Conservation (phyloP, 1,140 invertebrate genomes). For the Tetraneura akinire region DNA sequence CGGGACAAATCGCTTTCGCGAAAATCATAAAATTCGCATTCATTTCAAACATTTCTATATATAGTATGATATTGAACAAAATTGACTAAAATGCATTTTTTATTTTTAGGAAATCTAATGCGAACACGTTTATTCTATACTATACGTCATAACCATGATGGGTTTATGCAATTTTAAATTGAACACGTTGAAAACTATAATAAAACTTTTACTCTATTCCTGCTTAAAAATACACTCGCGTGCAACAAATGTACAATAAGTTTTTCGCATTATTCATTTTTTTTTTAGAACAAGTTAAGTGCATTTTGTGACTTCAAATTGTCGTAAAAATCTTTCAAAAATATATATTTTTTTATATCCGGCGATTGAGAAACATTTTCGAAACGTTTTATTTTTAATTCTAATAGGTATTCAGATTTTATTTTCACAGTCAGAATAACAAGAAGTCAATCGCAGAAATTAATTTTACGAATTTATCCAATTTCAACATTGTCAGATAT, state of each 20-base stretch:
- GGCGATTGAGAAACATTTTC: not conserved
- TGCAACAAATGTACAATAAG: not conserved
- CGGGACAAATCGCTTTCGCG: too few species aligned
- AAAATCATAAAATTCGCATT: too few species aligned
- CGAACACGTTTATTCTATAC: too few species aligned
- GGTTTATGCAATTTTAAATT: not conserved
- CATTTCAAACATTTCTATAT: too few species aligned
- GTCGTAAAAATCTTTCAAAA: not conserved
- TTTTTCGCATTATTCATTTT: not conserved
- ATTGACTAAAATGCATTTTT: too few species aligned
- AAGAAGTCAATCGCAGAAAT: not conserved
- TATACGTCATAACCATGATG: too few species aligned
- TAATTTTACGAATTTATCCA: not conserved
- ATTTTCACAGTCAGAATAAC: not conserved
- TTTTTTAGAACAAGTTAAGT: not conserved
- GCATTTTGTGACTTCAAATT: not conserved
- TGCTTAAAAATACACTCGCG: too few species aligned
- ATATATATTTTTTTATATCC: not conserved
- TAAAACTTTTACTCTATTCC: not conserved
- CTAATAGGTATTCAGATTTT: not conserved
- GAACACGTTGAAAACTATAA: not conserved
- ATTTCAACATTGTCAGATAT: not conserved
- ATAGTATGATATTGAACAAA: too few species aligned
- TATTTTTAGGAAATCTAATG: too few species aligned
- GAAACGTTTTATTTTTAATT: not conserved